Evolutionary conservation across 2,797 vertebrate species (phyloP).

Genomic region (Sphenopsis melanotis): DNA sequence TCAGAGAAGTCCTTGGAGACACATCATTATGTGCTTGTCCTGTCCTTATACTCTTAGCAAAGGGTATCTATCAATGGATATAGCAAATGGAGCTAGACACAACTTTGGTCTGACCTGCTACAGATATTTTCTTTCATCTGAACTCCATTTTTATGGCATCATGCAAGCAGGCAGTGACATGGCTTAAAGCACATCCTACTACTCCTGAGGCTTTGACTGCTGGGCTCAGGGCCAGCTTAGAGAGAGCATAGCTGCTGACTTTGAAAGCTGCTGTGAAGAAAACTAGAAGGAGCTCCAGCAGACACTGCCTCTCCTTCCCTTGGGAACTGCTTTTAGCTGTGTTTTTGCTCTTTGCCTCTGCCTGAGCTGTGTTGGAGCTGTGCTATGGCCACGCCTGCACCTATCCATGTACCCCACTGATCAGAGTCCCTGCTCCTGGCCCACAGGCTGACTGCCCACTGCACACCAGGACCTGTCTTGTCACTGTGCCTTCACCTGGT

Average conservation of each 20-base stretch:
- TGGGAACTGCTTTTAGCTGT: background rate
- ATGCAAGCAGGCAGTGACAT: background rate
- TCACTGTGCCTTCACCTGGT: accelerated
- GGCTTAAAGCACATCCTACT: background rate
- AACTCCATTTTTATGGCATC: background rate
- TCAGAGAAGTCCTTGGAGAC: background rate
- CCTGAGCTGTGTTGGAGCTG: background rate
- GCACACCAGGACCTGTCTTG: background rate
- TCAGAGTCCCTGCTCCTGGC: background rate
- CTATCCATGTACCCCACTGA: background rate
- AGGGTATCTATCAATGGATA: background rate
- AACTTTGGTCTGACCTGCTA: background rate
- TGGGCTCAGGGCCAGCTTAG: background rate
- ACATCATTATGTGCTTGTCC: background rate
- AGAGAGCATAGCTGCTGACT: background rate
- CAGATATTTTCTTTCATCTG: background rate
- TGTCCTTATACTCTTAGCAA: background rate
- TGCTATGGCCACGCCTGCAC: accelerated
- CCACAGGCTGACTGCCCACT: too few species aligned
- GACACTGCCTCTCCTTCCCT: background rate
- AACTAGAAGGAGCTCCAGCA: background rate
- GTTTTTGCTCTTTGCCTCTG: accelerated
- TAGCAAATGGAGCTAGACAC: background rate
- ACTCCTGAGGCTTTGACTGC: background rate
- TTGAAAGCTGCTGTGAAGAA: background rate